Evolutionary conservation across 2,113 vertebrate species (phyloP), one percentile per base, ranked within the genome.

Genomic region (Istiophorus platypterus): DNA sequence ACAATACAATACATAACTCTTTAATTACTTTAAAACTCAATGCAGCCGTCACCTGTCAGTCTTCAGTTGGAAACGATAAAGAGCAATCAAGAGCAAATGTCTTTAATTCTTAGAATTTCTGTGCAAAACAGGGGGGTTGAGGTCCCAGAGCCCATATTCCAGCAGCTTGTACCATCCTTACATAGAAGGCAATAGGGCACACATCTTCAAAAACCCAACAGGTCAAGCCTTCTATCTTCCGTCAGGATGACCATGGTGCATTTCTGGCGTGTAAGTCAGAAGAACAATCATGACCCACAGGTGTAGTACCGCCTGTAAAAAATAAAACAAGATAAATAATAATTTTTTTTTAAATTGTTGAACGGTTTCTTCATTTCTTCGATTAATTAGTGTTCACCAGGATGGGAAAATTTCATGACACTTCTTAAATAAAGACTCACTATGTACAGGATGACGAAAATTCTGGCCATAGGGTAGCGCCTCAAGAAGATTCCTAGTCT

Each of bases 221-320:
- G 31, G 27, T 54, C 1, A 56, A 39, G 66, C 66, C 70, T 81
- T 88, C 82, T 93, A 95, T 88, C 95, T 96, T 84, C 97, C 96
- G 15, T 84, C 93, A 4, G 97, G 97, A 13, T 89, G 88, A 52
- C 92, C 93, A 1, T 86, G 95, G 87, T 99, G 98, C 96, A 99
- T 99, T 94, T 99, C 98, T 68, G 98, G 98, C 20, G 97, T 97
- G 67, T 99, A 99, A 0, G 98, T 99, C 86, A 99, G 93, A 4
- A 99, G 96, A 37, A 99, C 98, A 66, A 99, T 94, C 98, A 99
- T 99, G 82, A 99, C 98, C 98, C 98, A 99, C 62, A 99, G 94
- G 78, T 99, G 98, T 78, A 99, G 96, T 22, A 97, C 83, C 0
- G 95, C 98, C 98, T 99, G 78, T 6, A 85, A 87, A 68, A 79